Evolutionary conservation across 2,113 vertebrate genomes (phyloP), one percentile per base, ranked within the genome.

Genomic region (Hyaena hyaena): DNA sequence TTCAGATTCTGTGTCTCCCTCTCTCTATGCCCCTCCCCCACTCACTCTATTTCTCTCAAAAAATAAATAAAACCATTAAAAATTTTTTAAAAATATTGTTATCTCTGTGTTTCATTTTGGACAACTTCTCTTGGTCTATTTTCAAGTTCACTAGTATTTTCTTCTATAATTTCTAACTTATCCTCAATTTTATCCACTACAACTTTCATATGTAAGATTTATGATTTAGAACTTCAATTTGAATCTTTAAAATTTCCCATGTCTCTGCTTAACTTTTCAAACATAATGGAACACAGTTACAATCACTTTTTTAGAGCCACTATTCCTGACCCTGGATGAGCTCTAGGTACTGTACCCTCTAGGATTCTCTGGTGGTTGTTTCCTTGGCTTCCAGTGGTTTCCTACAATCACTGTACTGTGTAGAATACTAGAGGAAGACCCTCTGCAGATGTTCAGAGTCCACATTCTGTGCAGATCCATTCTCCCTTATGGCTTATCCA

Each of bases 61-160:
- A 55, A 55, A 15, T 55, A 17, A 55, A 55, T 55, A 5, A 55
- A 55, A 55, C 16, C 53, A 55, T 55, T 55, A 16, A 55, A 55
- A 55, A 55, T 6, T 55, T 55, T 55, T 5, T 5, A 16, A 23
- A 71, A 91, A 58, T 79, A 19, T 10, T 66, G 69, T 35, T 63
- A 55, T 55, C 66, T 74, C 31, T 58, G 23, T 55, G 53, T 89
- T 77, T 77, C 48, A 69, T 68, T 93, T 76, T 50, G 21, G 68
- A 77, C 69, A 39, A 76, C 61, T 86, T 61, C 33, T 65, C n/a
- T 65, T 65, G 43, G 4, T 55, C 11, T 90, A 80, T 45, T 21
- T 73, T 90, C 12, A 50, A 85, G 21, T 86, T 85, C 45, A 92
- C 61, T 96, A 93, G n/a, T 28, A 55, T 80, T 69, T 96, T 96